These are phyloP conservation scores for Caenorhabditis inopinata DNA, from an alignment of 1,140 invertebrate genomes.

Conservation along the genomic window DNA sequence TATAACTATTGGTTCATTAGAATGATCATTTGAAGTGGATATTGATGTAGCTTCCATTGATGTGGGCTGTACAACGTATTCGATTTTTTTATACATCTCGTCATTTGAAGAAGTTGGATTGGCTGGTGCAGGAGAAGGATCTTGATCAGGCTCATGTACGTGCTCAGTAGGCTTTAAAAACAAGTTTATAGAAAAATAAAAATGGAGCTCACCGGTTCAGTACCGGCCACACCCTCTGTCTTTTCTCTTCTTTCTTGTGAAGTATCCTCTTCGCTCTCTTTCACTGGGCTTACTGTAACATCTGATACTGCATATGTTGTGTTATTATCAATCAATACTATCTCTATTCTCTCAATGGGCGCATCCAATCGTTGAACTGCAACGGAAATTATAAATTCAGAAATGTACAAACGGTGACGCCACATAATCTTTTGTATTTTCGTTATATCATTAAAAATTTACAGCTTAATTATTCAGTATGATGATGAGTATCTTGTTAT, in stretches of 20 bases:
- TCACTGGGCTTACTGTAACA: not conserved
- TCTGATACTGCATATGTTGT: not conserved
- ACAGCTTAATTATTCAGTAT: no score
- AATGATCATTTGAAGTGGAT: not conserved
- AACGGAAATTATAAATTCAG: no score
- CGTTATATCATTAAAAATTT: no score
- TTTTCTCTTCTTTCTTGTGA: not conserved
- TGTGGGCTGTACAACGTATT: not conserved
- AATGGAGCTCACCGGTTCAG: not conserved
- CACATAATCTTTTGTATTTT: no score
- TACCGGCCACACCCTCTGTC: not conserved
- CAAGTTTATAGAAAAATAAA: no score
- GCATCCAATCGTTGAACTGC: constrained; percentile 41
- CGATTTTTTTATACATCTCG: not conserved
- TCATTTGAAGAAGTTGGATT: not conserved
- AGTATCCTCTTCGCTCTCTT: not conserved
- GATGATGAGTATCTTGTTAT: no score
- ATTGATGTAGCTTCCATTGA: not conserved
- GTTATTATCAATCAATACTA: constrained; percentile 42
- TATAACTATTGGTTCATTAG: not conserved
- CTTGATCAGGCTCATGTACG: constrained; percentile 1
- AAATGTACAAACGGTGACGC: no score
- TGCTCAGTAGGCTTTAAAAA: not conserved
- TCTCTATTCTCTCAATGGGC: constrained; percentile 45
- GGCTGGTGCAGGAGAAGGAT: not conserved